phyloP scores from a whole-genome alignment of 2,888 invertebrate genomes.

The Acleris emargana region DNA sequence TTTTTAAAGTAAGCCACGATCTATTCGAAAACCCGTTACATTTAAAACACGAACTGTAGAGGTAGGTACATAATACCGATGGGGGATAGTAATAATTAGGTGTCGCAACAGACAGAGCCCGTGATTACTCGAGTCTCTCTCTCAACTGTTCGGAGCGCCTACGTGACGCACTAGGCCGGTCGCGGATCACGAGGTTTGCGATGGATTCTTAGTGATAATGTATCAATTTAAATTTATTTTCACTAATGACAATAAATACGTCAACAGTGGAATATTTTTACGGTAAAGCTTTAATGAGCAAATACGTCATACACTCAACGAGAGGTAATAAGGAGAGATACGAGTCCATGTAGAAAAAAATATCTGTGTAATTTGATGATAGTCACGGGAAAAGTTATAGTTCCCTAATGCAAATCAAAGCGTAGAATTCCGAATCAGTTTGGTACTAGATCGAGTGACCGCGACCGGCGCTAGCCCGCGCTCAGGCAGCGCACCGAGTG shows the following conservation, averaged over 20 bases:
- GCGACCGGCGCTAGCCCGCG: background rate
- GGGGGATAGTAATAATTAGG: conserved; percentile 32
- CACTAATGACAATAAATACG: too few species aligned
- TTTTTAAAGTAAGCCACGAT: background rate
- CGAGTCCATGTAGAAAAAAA: too few species aligned
- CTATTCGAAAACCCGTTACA: conserved; percentile 7
- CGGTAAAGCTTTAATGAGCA: too few species aligned
- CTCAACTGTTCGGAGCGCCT: conserved; percentile 60
- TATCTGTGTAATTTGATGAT: too few species aligned
- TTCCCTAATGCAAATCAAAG: background rate
- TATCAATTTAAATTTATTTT: too few species aligned
- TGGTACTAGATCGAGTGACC: background rate
- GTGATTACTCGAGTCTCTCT: conserved; percentile 47
- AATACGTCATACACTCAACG: too few species aligned
- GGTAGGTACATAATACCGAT: background rate
- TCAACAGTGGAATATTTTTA: too few species aligned
- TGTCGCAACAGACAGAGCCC: conserved; percentile 26
- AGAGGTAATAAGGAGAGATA: too few species aligned
- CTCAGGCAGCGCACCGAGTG: background rate
- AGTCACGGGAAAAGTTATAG: background rate
- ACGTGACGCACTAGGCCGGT: conserved; percentile 66
- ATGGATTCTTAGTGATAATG: too few species aligned
- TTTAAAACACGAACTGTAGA: conserved; percentile 20
- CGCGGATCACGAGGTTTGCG: conserved; percentile 53
- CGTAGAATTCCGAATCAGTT: background rate